Evolutionary conservation across 2,113 vertebrate species (phyloP), one percentile per base, ranked within the genome.

Genomic region (Salvator merianae): DNA sequence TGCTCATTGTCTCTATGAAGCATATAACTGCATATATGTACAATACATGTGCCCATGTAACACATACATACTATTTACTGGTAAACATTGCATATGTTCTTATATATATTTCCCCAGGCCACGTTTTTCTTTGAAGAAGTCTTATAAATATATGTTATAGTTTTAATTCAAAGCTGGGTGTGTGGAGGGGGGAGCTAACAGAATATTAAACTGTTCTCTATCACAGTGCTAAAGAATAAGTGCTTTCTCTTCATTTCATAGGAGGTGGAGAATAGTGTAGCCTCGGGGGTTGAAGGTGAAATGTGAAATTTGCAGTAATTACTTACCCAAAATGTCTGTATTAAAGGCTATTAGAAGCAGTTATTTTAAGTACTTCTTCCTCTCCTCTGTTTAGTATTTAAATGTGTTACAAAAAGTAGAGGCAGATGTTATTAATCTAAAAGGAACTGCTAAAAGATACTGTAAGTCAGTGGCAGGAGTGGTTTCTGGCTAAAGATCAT

Each of bases 341-440:
- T 96, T 96, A 96, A 96, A 95, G 96, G 97, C 97, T 97, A 98
- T 98, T 97, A 97, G 96, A 96, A 95, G 96, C 96, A 96, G 96
- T 97, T 97, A 97, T 97, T 96, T 97, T 97, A 97, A 97, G 96
- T 95, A 96, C 94, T 96, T 95, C 95, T 91, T 95, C 92, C 92
- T 94, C 93, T 94, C 95, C 93, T 95, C 92, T 97, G 95, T 97
- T 97, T 97, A 95, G 96, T 96, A 95, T 97, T 97, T 96, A 96
- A 96, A 95, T 92, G 86, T 88, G 83, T 93, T 91, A 89, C 93
- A 93, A 95, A 95, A 79, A 95, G 95, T 96, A 93, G 93, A 93
- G 95, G 95, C 95, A 97, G 95, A 94, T 95, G 96, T 96, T 95
- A 91, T 86, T 93, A 93, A 87, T 95, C 95, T 95, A 95, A 94